Conservation (phyloP, 2,888 invertebrate genomes). For the Molorchus minor region DNA sequence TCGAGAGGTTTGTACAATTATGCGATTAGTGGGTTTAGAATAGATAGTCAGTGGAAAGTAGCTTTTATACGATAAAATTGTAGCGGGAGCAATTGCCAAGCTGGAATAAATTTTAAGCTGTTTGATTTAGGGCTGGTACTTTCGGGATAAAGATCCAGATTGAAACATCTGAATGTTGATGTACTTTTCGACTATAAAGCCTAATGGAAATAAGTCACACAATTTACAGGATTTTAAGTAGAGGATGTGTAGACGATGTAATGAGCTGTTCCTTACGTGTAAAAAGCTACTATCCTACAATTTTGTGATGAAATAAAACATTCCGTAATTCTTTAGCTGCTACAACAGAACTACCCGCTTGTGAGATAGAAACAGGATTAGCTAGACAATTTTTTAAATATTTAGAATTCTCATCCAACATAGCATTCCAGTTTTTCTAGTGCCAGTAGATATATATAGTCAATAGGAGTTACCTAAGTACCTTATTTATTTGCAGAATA, state of each 20-base stretch:
- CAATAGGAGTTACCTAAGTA: background rate
- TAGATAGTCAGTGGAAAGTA: background rate
- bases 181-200: no score
- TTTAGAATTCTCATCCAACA: slow-evolving; percentile 31
- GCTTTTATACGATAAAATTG: slow-evolving; percentile 5
- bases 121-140: no score
- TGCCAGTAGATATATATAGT: slow-evolving; percentile 23
- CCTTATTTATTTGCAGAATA: no score
- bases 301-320: slow-evolving; percentile 18
- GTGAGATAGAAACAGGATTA: slow-evolving; percentile 62
- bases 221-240: no score
- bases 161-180: no score
- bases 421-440: slow-evolving; percentile 32
- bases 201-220: no score
- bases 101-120: no score
- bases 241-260: no score
- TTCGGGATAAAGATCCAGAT: no score
- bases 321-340: slow-evolving; percentile 69
- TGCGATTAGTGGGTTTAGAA: background rate
- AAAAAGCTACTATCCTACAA: background rate
- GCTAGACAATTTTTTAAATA: slow-evolving; percentile 39
- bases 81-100: no score
- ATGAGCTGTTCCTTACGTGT: no score
- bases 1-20: slow-evolving; percentile 73
- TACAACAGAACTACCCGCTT: slow-evolving; percentile 85